Evolutionary conservation across 2,113 vertebrate genomes (phyloP).

Genomic region (Cochlearius cochlearius): DNA sequence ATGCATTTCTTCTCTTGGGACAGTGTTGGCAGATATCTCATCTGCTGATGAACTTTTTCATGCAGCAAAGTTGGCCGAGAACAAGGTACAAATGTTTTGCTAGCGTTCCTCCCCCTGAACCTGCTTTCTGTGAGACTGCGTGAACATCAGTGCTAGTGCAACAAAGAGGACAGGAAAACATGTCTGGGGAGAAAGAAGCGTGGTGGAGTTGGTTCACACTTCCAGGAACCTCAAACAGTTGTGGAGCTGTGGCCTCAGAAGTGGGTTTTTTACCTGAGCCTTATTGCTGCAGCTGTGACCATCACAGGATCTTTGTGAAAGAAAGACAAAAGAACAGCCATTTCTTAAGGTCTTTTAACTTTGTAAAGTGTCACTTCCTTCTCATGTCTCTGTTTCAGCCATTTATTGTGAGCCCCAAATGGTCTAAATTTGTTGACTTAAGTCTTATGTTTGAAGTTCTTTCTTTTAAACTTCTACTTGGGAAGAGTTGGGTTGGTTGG

Average conservation of each 20-base stretch:
- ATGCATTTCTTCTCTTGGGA: not conserved
- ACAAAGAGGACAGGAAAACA: not conserved
- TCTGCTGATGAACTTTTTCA: not conserved
- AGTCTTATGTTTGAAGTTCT: not conserved
- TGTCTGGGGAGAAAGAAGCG: not conserved
- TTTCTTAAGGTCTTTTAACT: not conserved
- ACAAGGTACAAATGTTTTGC: not conserved
- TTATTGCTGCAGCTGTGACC: not conserved
- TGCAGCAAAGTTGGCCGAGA: accelerated
- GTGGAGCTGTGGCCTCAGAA: not conserved
- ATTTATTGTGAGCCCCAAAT: not conserved
- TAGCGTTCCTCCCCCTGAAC: not conserved
- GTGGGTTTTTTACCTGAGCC: not conserved
- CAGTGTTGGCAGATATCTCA: not conserved
- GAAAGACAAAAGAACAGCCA: not conserved
- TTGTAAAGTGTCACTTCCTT: not conserved
- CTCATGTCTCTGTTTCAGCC: not conserved
- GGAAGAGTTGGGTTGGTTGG: not conserved
- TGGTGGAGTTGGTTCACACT: not conserved
- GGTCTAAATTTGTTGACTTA: not conserved
- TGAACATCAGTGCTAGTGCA: not conserved
- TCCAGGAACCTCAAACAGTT: not conserved
- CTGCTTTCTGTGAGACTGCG: not conserved
- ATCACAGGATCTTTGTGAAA: not conserved
- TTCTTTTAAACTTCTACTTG: not conserved